Base-by-base conservation (phyloP, 37 sponge, comb jelly and placozoan genomes). In the Cliona cf. orientalis region DNA sequence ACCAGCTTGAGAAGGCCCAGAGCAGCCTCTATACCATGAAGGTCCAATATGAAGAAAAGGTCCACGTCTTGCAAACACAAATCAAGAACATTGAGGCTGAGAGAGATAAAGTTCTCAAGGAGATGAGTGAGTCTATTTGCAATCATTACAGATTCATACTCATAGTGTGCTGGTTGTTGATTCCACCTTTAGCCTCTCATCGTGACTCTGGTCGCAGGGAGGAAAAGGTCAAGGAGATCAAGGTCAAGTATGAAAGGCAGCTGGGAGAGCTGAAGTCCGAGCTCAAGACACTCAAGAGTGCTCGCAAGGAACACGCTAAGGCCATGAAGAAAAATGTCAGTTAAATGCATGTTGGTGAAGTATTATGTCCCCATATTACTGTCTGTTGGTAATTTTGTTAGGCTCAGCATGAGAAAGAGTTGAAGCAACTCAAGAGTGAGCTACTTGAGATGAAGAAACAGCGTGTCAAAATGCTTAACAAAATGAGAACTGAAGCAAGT, bases 21-120 rank as follows among this genome's bases (percentile, higher is more conserved):
- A 85, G 79, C 75, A 90, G 66, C 77, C 74, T 98, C 44, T 60
- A 85, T 43, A 66, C 85, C 29, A 93, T 98, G 89, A 90, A 80
- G 71, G 44, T 79, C 44, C 98, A 98, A 76, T 98, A 98, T 66
- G 98, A 98, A 69, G 93, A 95, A 41, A 95, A 98, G 71, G 81
- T 98, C 82, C n/a, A 60, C 1, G 35, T 87, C 32, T 77, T 98
- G 25, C 94, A 93, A 43, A 62, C 78, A 5, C 90, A 95, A 49
- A 95, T 95, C 56, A 69, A 72, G 14, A 68, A 61, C 3, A 80
- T 81, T 11, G 92, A 94, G 57, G 56, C 77, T 21, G 94, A 96
- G 66, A 89, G 96, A 66, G 96, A 96, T 49, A 78, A 72, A 71
- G 84, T 96, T 40, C 75, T 96, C 42, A 87, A 90, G 42, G 93